Percentiles rank a stretch among this genome's conserved stretches.
Conservation (phyloP, 1,140 invertebrate species). For the Drosophila ambigua region DNA sequence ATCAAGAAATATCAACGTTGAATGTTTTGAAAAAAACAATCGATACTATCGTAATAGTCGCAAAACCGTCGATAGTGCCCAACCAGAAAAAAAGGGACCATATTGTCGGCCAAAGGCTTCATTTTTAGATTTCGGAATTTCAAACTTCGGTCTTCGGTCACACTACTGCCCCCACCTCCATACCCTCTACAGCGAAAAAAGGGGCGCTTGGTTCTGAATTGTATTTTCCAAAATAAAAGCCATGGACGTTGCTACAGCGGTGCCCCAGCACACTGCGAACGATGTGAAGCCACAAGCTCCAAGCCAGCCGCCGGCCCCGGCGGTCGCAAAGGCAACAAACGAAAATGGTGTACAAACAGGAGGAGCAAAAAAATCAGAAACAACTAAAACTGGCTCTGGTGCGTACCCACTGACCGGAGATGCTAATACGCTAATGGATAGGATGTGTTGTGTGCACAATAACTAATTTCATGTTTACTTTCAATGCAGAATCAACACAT, state of each 20-base stretch:
- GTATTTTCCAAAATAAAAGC: conserved; percentile 48
- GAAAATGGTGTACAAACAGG: conserved; percentile 80
- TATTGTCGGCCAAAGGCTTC: no score
- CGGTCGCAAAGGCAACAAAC: conserved; percentile 45
- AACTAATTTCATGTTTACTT: conserved; percentile 15
- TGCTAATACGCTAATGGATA: neutral
- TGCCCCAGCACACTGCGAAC: conserved; percentile 32
- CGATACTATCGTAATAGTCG: no score
- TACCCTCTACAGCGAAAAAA: conserved; percentile 53
- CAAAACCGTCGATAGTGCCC: no score
- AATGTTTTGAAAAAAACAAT: no score
- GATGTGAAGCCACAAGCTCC: conserved; percentile 46
- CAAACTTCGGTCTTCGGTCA: no score
- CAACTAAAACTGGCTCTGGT: conserved; percentile 42
- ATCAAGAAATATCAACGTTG: no score
- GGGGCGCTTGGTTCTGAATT: conserved; percentile 45
- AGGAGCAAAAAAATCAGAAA: conserved; percentile 67
- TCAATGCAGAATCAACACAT: conserved; percentile 43
- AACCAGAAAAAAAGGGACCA: no score
- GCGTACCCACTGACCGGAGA: conserved; percentile 10
- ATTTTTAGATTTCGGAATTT: no score
- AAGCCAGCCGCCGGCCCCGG: conserved; percentile 50
- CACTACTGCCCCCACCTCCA: no score
- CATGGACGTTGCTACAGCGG: conserved; percentile 55
- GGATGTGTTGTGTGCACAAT: conserved; percentile 9